phyloP scores from a whole-genome alignment of 1,140 invertebrate genomes.

The Drosophila virilis region DNA sequence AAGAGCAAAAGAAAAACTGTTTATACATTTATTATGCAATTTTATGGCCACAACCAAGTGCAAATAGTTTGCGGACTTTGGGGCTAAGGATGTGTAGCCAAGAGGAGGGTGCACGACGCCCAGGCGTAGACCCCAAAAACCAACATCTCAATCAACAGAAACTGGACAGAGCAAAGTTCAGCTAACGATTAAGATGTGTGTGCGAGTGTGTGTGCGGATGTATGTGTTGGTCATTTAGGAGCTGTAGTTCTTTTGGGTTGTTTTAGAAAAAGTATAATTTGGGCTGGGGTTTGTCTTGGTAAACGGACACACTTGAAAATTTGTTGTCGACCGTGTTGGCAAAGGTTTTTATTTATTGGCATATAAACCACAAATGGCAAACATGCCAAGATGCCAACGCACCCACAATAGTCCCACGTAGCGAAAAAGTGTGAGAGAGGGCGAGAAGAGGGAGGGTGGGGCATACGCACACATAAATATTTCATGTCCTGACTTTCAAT shows the following conservation, averaged over 20 bases:
- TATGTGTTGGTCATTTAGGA: slow-evolving; percentile 57
- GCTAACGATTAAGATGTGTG: slow-evolving; percentile 62
- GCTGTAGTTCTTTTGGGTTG: slow-evolving; percentile 21
- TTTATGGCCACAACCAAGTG: slow-evolving; percentile 77
- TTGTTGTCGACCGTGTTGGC: slow-evolving; percentile 53
- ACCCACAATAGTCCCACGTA: slow-evolving; percentile 58
- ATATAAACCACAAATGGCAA: slow-evolving; percentile 80
- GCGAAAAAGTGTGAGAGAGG: not conserved
- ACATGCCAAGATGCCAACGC: slow-evolving; percentile 66
- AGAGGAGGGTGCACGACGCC: not conserved
- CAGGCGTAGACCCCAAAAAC: slow-evolving; percentile 42
- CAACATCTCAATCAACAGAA: slow-evolving; percentile 74
- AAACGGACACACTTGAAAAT: slow-evolving; percentile 67
- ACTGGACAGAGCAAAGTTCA: slow-evolving; percentile 57
- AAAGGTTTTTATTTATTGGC: slow-evolving; percentile 81
- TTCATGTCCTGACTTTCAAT: slow-evolving; percentile 81
- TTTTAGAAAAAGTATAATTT: not conserved
- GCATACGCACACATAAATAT: slow-evolving; percentile 69
- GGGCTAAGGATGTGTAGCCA: slow-evolving; percentile 9
- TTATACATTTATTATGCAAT: slow-evolving; percentile 74
- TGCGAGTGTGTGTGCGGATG: not conserved
- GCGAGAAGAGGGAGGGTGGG: not conserved
- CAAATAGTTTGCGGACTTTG: slow-evolving; percentile 72
- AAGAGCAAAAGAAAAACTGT: slow-evolving; percentile 36
- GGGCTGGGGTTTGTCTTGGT: slow-evolving; percentile 33